Base-by-base conservation (phyloP, 2,797 vertebrate species). In the Rhadinocentrus ornatus region DNA sequence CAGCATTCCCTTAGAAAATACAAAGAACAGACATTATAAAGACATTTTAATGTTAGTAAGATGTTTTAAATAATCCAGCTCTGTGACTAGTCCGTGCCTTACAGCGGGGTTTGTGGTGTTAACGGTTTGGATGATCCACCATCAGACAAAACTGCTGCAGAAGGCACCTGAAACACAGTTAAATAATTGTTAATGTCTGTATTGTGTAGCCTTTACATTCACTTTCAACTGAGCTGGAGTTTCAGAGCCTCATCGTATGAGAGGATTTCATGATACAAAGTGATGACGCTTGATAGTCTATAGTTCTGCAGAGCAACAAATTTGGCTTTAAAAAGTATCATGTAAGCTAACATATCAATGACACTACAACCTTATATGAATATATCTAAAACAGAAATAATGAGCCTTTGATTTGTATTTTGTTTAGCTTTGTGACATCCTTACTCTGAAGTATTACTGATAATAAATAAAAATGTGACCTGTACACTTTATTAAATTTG, bases 71-170 rank as follows among this genome's bases (percentile, higher is more conserved):
- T n/a, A 34, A 31, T 62, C n/a, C 4, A 70, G 24, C n/a, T 0
- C 15, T 26, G 0, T 10, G 0, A 12, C 26, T 3, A 44, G 13
- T 61, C n/a, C 22, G 46, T 54, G 48, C 2, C 59, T 71, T 62
- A 71, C 68, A 0, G 37, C 44, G 41, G 0, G 1, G 6, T 46
- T 31, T 62, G 59, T 35, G 16, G 29, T 0, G n/a, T 26, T 15
- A 15, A 15, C 4, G 0, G 60, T 16, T 0, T n/a, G 0, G 50
- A 16, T 35, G 16, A 55, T 11, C 0, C 29, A n/a, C 8, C 8
- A 10, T 62, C 22, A 62, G 35, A 22, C 13, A 53, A 26, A 53
- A 10, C 6, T 11, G 27, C 2, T 7, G 34, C 0, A 0, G 20
- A 20, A 0, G 0, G 24, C 26, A 24, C 67, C 67, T 69, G 46